Evolutionary conservation across 2,888 invertebrate species (phyloP).

Genomic region (Nasonovia ribisnigri): DNA sequence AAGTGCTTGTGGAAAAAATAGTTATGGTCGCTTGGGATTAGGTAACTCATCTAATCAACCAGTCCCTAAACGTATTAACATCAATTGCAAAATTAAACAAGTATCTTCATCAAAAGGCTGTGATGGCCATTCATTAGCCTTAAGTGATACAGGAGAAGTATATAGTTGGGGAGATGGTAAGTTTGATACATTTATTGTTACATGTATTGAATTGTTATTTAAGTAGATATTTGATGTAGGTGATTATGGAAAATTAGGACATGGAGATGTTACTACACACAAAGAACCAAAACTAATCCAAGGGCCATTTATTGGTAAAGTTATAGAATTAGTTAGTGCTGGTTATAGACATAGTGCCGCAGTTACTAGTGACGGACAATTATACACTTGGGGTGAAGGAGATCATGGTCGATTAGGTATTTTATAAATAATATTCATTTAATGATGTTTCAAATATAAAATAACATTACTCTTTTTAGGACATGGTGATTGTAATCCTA

Average conservation of each 20-base stretch:
- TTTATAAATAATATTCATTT: background rate
- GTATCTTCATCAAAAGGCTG: constrained; percentile 75
- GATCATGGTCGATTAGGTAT: constrained; percentile 73
- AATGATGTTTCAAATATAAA: background rate
- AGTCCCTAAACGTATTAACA: constrained; percentile 73
- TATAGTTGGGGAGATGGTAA: constrained; percentile 75
- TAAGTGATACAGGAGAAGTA: constrained; percentile 73
- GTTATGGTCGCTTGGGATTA: constrained; percentile 76
- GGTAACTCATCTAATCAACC: constrained; percentile 77
- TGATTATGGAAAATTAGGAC: constrained; percentile 75
- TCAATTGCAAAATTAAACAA: constrained; percentile 73
- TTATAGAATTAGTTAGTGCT: constrained; percentile 73
- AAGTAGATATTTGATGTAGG: constrained; percentile 69
- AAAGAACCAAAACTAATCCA: constrained; percentile 74
- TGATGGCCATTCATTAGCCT: constrained; percentile 74
- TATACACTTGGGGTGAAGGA: constrained; percentile 76
- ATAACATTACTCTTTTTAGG: constrained; percentile 70
- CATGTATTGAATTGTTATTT: constrained; percentile 39
- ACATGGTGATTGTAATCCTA: constrained; percentile 75
- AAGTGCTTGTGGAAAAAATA: constrained; percentile 77
- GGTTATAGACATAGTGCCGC: constrained; percentile 75
- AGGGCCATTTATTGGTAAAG: constrained; percentile 72
- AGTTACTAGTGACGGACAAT: constrained; percentile 73
- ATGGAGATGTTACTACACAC: constrained; percentile 73
- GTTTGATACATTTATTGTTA: background rate